These are phyloP conservation scores for Deilephila porcellus DNA, from an alignment of 2,888 invertebrate genomes.

Conservation along the genomic window DNA sequence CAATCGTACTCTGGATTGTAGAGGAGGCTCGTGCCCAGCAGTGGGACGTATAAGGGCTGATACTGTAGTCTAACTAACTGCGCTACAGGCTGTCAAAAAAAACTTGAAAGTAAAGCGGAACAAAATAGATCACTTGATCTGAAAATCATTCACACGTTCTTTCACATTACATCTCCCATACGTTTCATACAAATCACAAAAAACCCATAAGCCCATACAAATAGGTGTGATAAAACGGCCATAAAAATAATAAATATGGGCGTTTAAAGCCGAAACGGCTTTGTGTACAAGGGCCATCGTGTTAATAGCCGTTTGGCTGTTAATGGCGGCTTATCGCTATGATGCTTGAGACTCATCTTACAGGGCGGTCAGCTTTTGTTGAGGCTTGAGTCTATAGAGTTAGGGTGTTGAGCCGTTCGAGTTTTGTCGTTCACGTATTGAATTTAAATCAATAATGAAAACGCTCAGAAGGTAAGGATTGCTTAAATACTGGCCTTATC, in stretches of 20 bases:
- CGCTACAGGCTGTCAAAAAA: no score
- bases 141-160: no score
- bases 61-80: no score
- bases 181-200: background rate
- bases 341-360: constrained; percentile 8
- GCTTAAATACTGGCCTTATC: no score
- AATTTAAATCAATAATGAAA: no score
- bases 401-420: background rate
- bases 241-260: constrained; percentile 17
- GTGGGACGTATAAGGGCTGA: no score
- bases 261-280: constrained; percentile 11
- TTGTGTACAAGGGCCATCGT: constrained; percentile 26
- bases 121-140: no score
- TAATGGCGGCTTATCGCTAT: constrained; percentile 33
- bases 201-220: background rate
- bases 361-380: constrained; percentile 18
- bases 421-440: background rate
- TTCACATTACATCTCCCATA: no score
- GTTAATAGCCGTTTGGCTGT: constrained; percentile 26
- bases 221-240: constrained; percentile 6
- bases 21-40: no score
- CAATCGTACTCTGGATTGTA: no score
- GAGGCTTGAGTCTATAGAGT: background rate
- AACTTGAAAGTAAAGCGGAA: no score
- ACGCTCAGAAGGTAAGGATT: no score